Evolutionary conservation across 1,140 invertebrate species (phyloP).

Genomic region (Bombus polaris): DNA sequence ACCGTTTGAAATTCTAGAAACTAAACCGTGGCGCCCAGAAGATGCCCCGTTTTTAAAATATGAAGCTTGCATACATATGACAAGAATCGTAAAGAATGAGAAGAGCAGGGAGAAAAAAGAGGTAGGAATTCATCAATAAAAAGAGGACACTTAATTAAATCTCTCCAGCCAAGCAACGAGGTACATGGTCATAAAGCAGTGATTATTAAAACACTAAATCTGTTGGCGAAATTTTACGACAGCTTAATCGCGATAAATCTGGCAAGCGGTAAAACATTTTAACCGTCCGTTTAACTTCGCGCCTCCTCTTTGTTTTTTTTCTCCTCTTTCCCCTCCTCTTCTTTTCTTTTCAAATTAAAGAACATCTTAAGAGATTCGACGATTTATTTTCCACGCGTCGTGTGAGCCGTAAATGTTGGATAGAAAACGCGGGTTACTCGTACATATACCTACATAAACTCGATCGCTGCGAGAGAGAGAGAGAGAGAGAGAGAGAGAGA

Average conservation of each 20-base stretch:
- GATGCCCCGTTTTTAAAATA: neutral
- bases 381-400: conserved; percentile 16
- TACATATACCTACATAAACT: neutral
- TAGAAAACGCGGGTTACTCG: neutral
- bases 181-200: neutral
- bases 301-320: neutral
- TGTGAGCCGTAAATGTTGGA: neutral
- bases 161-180: neutral
- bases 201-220: conserved; percentile 26
- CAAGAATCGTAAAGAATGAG: neutral
- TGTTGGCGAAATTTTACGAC: conserved; percentile 40
- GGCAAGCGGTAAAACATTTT: conserved; percentile 30
- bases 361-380: neutral
- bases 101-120: too few relatives aligned
- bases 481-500: neutral
- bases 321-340: neutral
- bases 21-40: neutral
- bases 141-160: conserved; percentile 27
- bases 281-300: neutral
- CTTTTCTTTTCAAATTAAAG: neutral
- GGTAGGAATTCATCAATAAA: neutral
- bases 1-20: neutral
- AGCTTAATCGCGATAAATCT: conserved; percentile 25
- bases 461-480: neutral
- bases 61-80: neutral